Evolutionary conservation across 37 sponge, comb jelly and placozoan species (phyloP).

Genomic region (Lycopodina hypogea): DNA sequence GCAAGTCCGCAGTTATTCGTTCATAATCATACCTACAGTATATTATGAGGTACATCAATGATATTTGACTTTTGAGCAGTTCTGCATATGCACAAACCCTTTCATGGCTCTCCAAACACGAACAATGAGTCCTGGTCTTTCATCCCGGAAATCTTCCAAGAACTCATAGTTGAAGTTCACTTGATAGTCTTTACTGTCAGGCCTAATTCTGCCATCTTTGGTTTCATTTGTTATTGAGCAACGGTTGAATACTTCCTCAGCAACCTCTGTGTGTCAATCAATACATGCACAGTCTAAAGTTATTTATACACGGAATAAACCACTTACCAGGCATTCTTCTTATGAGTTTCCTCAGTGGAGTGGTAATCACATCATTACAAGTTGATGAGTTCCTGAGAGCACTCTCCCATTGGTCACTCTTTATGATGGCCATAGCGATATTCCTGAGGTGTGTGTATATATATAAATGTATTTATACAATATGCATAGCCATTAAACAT

Average conservation of each 20-base stretch:
- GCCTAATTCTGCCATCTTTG: constrained; percentile 34
- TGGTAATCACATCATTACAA: constrained; percentile 15
- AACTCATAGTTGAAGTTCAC: constrained; percentile 69
- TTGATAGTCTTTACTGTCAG: constrained; percentile 51
- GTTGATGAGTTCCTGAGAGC: constrained; percentile 64
- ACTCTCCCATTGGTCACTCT: constrained; percentile 45
- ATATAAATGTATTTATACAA: too few species aligned
- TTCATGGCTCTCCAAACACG: too few species aligned
- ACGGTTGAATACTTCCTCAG: constrained; percentile 75
- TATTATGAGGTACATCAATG: too few species aligned
- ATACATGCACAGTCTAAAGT: neutral
- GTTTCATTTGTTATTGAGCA: constrained; percentile 72
- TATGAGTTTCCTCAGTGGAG: constrained; percentile 83
- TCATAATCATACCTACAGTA: too few species aligned
- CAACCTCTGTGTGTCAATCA: constrained; percentile 42
- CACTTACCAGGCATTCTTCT: constrained; percentile 77
- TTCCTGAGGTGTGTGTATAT: too few species aligned
- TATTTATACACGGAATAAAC: neutral
- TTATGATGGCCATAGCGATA: constrained; percentile 75
- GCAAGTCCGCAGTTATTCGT: too few species aligned
- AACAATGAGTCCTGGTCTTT: neutral
- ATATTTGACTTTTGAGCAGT: too few species aligned
- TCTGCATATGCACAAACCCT: too few species aligned
- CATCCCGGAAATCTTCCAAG: constrained; percentile 54
- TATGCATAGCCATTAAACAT: too few species aligned